phyloP scores from a whole-genome alignment of 2,113 vertebrate genomes.

The Rhabdomys dilectus region DNA sequence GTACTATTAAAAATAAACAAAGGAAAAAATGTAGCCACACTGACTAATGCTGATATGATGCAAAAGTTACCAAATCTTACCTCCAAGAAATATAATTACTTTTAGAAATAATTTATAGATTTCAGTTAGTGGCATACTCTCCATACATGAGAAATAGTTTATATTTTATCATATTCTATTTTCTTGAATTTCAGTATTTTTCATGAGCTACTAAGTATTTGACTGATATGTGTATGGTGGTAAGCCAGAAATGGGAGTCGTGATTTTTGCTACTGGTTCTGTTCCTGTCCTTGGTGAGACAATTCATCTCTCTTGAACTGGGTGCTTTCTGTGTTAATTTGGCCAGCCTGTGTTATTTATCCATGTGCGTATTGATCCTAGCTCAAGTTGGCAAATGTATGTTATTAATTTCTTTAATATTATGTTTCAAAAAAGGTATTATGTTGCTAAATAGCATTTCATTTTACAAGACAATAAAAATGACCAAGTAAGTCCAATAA shows the following conservation, averaged over 20 bases:
- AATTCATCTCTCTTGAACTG: neutral
- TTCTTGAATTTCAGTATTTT: neutral
- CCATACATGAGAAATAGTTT: neutral
- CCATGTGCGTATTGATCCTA: neutral
- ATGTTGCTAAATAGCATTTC: neutral
- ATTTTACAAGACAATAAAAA: conserved; percentile 2
- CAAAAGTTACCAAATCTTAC: neutral
- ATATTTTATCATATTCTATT: neutral
- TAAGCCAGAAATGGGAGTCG: neutral
- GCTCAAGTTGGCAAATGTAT: neutral
- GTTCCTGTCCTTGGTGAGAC: neutral
- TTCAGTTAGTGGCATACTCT: neutral
- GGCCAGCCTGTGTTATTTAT: neutral
- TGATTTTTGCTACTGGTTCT: neutral
- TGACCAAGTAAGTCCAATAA: neutral
- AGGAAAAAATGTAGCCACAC: neutral
- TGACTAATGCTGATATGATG: neutral
- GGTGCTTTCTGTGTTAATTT: neutral
- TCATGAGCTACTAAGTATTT: neutral
- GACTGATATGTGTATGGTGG: neutral
- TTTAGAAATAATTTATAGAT: neutral
- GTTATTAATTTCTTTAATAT: neutral
- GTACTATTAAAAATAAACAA: neutral
- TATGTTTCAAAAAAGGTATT: neutral
- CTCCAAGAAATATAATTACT: neutral